Evolutionary conservation across 2,888 invertebrate species (phyloP), one percentile per base, ranked within the genome.

Genomic region (Eilema caniola): DNA sequence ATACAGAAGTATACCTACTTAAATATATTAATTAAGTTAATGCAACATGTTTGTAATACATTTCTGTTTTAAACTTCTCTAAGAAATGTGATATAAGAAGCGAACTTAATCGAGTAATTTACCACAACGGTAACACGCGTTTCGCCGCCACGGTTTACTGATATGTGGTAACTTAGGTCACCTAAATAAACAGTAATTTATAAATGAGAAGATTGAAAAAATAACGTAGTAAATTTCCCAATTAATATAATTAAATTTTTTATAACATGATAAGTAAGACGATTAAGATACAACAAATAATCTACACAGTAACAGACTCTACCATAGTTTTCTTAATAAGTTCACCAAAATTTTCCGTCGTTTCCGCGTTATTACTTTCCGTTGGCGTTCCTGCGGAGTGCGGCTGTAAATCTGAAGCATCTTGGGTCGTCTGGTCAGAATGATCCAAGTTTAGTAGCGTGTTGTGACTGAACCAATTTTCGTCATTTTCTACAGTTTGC

Each of bases 321-420:
- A 98, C 98, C 96, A 98, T 98, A 77, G 98, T 98, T 93, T 98
- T 98, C 92, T 98, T 98, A 83, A 98, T 98, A 85, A 98, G 97
- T 95, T 98, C 98, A 68, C 98, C 98, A 88, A 98, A 98, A 91
- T 98, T 98, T 86, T 98, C 98, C 81, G 92, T 91, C 53, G 90
- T 81, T 66, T 95, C 95, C 25, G 86, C 74, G 60, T 82, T 82
- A 76, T 86, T 89, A 85, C 74, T 81, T 76, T 90, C 90, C 37
- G 82, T 75, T 77, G 87, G 78, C 63, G 81, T 73, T 66, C 81
- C 88, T 56, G 87, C 79, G 60, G 86, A 79, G 72, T 80, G 90
- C 8, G 81, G 78, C 76, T 78, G 89, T 60, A 83, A 70, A 59
- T 91, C 91, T 0, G 88, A 72, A 23, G 91, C 88, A 41, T 93